Evolutionary conservation across 1,140 invertebrate species (phyloP).

Genomic region (Drosophila melanogaster): DNA sequence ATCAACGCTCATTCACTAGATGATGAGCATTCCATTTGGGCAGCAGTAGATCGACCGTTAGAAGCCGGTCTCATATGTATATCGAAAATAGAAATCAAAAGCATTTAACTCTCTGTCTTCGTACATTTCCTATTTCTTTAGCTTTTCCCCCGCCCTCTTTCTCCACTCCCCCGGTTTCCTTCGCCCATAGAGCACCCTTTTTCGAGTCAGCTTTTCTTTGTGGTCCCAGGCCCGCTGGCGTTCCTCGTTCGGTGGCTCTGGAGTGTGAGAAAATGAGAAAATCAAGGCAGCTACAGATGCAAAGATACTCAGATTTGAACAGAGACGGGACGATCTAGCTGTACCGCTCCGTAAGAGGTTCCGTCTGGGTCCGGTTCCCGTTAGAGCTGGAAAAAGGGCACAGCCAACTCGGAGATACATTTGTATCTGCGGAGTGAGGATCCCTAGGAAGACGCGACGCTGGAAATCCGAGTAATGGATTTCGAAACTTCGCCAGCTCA

Average conservation of each 20-base stretch:
- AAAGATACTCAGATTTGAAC: not conserved
- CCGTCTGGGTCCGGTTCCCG: slow-evolving; percentile 36
- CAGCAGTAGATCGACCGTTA: no score
- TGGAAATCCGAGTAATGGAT: slow-evolving; percentile 46
- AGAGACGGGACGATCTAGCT: not conserved
- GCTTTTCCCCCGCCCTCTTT: not conserved
- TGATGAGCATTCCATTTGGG: no score
- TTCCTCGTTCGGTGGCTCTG: slow-evolving; percentile 27
- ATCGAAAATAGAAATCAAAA: slow-evolving; percentile 30
- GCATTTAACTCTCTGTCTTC: not conserved
- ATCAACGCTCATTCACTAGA: no score
- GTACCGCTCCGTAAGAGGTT: slow-evolving; percentile 26
- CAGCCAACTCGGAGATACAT: slow-evolving; percentile 11
- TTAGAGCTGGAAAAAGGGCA: slow-evolving; percentile 44
- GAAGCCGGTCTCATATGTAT: no score
- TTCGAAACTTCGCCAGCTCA: slow-evolving; percentile 38
- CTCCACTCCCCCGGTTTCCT: not conserved
- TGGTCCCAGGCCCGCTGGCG: slow-evolving; percentile 31
- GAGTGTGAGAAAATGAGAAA: slow-evolving; percentile 70
- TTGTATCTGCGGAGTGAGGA: slow-evolving; percentile 17
- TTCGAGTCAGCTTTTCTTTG: slow-evolving; percentile 54
- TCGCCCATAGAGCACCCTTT: slow-evolving; percentile 13
- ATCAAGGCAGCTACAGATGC: slow-evolving; percentile 37
- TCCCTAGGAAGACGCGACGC: slow-evolving; percentile 28
- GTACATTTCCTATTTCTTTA: slow-evolving; percentile 11